Evolutionary conservation across 1,140 invertebrate species (phyloP).

Genomic region (Panagrolaimus sp.): DNA sequence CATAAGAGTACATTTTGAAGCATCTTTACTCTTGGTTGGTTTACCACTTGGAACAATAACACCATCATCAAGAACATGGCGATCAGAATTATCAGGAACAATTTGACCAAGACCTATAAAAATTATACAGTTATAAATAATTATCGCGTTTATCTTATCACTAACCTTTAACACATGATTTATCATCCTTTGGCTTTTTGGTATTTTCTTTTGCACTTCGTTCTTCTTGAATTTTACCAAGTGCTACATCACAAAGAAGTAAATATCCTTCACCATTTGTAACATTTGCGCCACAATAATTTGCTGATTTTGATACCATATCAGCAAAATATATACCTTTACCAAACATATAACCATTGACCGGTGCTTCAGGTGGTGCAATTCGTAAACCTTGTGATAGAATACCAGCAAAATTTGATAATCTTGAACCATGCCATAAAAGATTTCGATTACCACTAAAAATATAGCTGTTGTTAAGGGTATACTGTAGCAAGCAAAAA

Average conservation of each 20-base stretch:
- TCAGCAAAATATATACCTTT: slow-evolving; percentile 85
- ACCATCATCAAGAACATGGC: slow-evolving; percentile 25
- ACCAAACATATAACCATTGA: slow-evolving; percentile 95
- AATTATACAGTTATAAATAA: slow-evolving; percentile 10
- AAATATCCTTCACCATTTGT: slow-evolving; percentile 66
- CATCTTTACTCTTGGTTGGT: slow-evolving; percentile 14
- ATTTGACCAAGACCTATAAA: slow-evolving; percentile 32
- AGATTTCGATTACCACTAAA: slow-evolving; percentile 74
- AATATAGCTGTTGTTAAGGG: too few relatives aligned
- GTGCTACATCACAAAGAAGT: slow-evolving; percentile 73
- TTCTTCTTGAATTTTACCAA: slow-evolving; percentile 38
- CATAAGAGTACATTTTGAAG: slow-evolving; percentile 21
- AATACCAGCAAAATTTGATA: slow-evolving; percentile 90
- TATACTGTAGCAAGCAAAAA: too few relatives aligned
- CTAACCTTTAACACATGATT: slow-evolving; percentile 40
- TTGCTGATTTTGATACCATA: slow-evolving; percentile 91
- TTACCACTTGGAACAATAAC: slow-evolving; percentile 35
- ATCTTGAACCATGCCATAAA: slow-evolving; percentile 90
- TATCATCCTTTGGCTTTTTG: slow-evolving; percentile 36
- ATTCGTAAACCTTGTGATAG: slow-evolving; percentile 91
- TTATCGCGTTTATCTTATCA: background rate
- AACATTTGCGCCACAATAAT: slow-evolving; percentile 78
- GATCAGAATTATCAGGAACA: slow-evolving; percentile 20
- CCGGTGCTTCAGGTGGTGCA: slow-evolving; percentile 85
- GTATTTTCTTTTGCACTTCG: slow-evolving; percentile 26